Evolutionary conservation across 2,797 vertebrate species (phyloP), one percentile per base, ranked within the genome.

Genomic region (Odontamblyopus rebecca): DNA sequence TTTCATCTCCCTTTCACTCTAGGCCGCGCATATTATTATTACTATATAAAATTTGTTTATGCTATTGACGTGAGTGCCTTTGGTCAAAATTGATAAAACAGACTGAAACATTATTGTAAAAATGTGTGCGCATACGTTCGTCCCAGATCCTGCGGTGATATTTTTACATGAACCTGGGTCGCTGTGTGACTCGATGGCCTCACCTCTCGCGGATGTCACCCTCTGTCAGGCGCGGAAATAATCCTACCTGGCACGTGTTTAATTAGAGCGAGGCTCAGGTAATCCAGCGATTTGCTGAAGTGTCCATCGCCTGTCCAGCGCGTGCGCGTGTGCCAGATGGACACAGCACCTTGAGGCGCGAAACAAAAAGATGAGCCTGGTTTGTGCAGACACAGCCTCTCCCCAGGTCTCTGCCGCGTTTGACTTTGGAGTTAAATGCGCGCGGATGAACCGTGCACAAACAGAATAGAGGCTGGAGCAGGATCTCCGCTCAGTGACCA

Each of bases 221-320:
- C 86, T 94, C 90, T 92, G 86, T 92, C 92, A 92, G 86, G 90
- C 91, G 87, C 85, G 88, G 92, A 94, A 85, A 84, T 92, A 97
- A 96, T 96, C 96, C 96, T 92, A 94, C 91, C 95, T 96, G 96
- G 93, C 91, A 94, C 95, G 93, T 95, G 95, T 96, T 97, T 97
- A 96, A 97, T 98, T 97, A 96, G 92, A 95, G 90, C 93, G 94
- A 94, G 93, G 93, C 94, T 92, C 91, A 94, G 94, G 95, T 98
- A 96, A 97, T 96, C 95, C 95, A 88, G 89, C 92, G 94, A 94
- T 96, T 96, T 96, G 95, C 93, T 96, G 91, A 94, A 96, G 95
- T 95, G 95, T 94, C 95, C 93, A 85, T 93, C 89, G 85, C 85
- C 89, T 93, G 86, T 91, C 89, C 87, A 92, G 82, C 91, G 90